Evolutionary conservation across 2,797 vertebrate species (phyloP).

Genomic region (Gadopsis marmoratus): DNA sequence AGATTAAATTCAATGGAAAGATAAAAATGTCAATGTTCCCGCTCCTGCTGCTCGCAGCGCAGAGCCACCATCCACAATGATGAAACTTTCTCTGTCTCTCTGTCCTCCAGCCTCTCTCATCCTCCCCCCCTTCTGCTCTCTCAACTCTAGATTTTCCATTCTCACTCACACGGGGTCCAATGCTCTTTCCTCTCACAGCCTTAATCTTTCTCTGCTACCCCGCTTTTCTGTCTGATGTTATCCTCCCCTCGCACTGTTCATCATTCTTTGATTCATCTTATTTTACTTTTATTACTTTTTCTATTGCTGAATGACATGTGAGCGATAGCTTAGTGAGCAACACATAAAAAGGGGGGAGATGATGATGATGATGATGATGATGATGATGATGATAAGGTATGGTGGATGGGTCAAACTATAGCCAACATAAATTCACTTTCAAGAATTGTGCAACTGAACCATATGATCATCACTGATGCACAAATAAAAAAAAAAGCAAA

Average conservation of each 20-base stretch:
- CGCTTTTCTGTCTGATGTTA: conserved; percentile 64
- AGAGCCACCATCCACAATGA: conserved; percentile 71
- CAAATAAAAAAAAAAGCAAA: no score
- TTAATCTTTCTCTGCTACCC: conserved; percentile 59
- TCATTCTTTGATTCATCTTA: conserved; percentile 68
- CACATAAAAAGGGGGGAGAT: conserved; percentile 2
- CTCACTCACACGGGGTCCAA: conserved; percentile 50
- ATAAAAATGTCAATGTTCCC: conserved; percentile 88
- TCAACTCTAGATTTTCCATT: conserved; percentile 58
- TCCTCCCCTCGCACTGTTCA: conserved; percentile 55
- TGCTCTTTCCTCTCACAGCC: conserved; percentile 47
- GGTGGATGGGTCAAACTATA: conserved; percentile 28
- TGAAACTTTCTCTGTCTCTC: conserved; percentile 75
- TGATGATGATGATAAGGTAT: conserved; percentile 7
- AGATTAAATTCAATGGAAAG: conserved; percentile 89
- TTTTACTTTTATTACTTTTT: conserved; percentile 77
- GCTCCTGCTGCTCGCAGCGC: conserved; percentile 69
- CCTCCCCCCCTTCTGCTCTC: conserved; percentile 25
- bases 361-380: conserved; percentile 8
- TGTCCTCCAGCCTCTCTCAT: conserved; percentile 58
- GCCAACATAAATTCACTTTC: conserved; percentile 19
- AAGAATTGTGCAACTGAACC: conserved; percentile 3
- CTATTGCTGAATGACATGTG: conserved; percentile 49
- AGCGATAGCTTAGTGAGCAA: conserved; percentile 42
- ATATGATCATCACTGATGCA: background rate